A percentile compares a stretch with the other conserved stretches of the same genome.
Conservation (phyloP, 2,888 invertebrate species). For the Miltochrista miniata region DNA sequence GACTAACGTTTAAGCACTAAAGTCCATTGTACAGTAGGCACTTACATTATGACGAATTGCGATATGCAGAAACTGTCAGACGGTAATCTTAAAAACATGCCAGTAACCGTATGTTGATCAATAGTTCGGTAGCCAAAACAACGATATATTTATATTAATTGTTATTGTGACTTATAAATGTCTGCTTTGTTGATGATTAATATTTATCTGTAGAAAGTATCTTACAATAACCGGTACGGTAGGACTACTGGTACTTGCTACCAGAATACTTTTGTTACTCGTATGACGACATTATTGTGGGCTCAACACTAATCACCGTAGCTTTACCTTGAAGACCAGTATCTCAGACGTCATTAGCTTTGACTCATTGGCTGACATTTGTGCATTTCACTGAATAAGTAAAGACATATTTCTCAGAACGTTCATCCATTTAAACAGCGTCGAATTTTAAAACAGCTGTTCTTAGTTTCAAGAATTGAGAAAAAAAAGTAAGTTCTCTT, state of each 20-base stretch:
- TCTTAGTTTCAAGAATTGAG: conserved; percentile 10
- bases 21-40: not conserved
- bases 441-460: conserved; percentile 34
- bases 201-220: conserved; percentile 41
- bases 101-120: not conserved
- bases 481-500: conserved; percentile 3
- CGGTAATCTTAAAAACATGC: not conserved
- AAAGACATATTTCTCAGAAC: conserved; percentile 64
- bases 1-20: not conserved
- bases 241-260: no score
- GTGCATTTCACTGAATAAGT: conserved; percentile 55
- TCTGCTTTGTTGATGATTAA: conserved; percentile 29
- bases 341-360: conserved; percentile 58
- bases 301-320: conserved; percentile 50
- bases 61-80: not conserved
- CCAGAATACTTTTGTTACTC: conserved; percentile 30
- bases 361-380: conserved; percentile 63
- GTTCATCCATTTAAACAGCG: conserved; percentile 37
- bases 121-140: conserved; percentile 15
- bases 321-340: conserved; percentile 61
- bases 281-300: conserved; percentile 33
- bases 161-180: conserved; percentile 16
- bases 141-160: conserved; percentile 14
- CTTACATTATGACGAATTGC: not conserved
- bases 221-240: conserved; percentile 21